A percentile compares a stretch with the other conserved stretches of the same genome.
phyloP scores from a whole-genome alignment of 2,888 invertebrate genomes.

The Macroteleia sp. region DNA sequence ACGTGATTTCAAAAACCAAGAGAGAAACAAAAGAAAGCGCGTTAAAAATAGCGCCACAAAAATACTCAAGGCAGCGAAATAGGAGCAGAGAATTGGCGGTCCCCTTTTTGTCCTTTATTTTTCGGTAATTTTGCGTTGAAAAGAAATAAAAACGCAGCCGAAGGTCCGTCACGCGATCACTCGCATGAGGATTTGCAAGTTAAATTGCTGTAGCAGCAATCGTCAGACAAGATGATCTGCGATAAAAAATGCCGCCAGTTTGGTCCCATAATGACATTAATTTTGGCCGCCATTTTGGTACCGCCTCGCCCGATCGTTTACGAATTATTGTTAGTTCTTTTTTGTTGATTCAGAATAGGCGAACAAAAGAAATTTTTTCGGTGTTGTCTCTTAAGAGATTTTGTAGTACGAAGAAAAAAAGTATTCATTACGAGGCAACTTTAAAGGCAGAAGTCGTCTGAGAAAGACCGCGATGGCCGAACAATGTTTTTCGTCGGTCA shows the following conservation, averaged over 20 bases:
- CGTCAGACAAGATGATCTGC: background rate
- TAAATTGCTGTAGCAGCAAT: conserved; percentile 15
- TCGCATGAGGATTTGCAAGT: conserved; percentile 18
- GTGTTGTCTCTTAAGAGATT: background rate
- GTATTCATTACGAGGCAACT: conserved; percentile 31
- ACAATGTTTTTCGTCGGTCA: conserved; percentile 44
- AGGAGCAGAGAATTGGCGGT: conserved; percentile 8
- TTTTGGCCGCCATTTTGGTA: conserved; percentile 1
- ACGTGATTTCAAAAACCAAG: conserved; percentile 38
- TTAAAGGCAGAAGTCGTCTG: conserved; percentile 27
- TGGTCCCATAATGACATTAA: background rate
- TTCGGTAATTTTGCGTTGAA: background rate
- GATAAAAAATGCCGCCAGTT: background rate
- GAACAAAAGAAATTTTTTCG: background rate
- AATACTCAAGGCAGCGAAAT: conserved; percentile 23
- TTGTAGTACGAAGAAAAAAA: conserved; percentile 8
- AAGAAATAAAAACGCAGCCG: conserved; percentile 3
- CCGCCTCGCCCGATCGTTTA: background rate
- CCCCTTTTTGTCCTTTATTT: conserved; percentile 9
- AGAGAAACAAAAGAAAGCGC: conserved; percentile 32
- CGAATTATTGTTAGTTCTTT: background rate
- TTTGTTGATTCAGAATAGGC: background rate
- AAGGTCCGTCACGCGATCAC: conserved; percentile 31
- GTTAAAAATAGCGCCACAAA: conserved; percentile 17
- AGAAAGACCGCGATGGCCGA: conserved; percentile 35